Evolutionary conservation across 2,797 vertebrate species (phyloP).

Genomic region (Balearica regulorum): DNA sequence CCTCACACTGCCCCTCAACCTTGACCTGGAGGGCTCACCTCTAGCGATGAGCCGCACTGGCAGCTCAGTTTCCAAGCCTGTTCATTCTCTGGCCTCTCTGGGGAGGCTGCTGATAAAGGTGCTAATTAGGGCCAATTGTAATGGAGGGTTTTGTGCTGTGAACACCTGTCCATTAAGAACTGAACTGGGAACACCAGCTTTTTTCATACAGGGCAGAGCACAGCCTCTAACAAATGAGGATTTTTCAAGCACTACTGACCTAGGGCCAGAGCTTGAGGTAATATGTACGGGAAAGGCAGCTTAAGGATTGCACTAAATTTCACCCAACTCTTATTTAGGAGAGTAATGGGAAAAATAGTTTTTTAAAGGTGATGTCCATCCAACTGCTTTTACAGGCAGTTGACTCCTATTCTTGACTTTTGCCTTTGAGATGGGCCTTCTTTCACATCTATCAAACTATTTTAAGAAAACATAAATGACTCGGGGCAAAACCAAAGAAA

Average conservation of each 20-base stretch:
- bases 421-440: neutral
- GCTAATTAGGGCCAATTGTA: constrained; percentile 60
- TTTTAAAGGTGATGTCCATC: neutral
- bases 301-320: neutral
- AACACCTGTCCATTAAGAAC: constrained; percentile 52
- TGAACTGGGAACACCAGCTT: neutral
- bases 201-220: neutral
- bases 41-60: neutral
- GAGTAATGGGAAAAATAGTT: neutral
- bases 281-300: neutral
- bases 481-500: neutral
- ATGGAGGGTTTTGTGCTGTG: constrained; percentile 9
- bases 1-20: constrained; percentile 37
- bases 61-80: neutral
- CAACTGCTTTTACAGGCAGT: neutral
- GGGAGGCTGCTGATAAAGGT: constrained; percentile 47
- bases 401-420: neutral
- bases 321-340: neutral
- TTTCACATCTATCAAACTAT: neutral
- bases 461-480: neutral
- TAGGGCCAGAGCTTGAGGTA: neutral
- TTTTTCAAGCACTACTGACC: neutral
- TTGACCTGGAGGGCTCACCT: constrained; percentile 55
- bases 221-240: neutral
- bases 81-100: constrained; percentile 41